phyloP scores from a whole-genome alignment of 2,797 vertebrate species.

The Rhinogobio ventralis region DNA sequence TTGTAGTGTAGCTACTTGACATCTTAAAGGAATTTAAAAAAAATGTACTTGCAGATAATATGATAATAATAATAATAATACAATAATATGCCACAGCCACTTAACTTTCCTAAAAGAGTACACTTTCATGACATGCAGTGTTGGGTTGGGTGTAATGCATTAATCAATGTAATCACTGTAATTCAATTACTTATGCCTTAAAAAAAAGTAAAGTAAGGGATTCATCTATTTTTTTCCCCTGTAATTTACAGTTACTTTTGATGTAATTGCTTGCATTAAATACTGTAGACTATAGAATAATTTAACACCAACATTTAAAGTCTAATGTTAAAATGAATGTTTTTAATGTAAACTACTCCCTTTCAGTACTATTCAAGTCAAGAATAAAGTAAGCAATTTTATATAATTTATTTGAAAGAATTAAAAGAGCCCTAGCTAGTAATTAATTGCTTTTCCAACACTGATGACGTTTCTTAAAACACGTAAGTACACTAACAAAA shows the following conservation, averaged over 20 bases:
- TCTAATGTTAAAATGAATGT: background rate
- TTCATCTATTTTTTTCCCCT: background rate
- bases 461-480: background rate
- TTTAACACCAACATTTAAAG: background rate
- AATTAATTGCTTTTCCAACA: background rate
- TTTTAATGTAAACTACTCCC: background rate
- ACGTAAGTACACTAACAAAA: background rate
- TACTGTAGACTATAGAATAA: background rate
- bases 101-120: background rate
- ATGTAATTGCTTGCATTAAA: background rate
- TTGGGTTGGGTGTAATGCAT: background rate
- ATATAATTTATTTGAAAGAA: background rate
- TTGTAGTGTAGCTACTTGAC: background rate
- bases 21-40: no score
- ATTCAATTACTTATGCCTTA: background rate
- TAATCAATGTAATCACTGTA: background rate
- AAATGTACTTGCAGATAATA: background rate
- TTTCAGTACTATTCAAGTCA: background rate
- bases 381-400: background rate
- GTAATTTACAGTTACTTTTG: background rate
- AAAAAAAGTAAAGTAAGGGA: background rate
- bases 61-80: background rate
- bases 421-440: background rate
- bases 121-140: background rate
- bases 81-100: background rate